phyloP scores from a whole-genome alignment of 2,888 invertebrate genomes.

The Petrophora chlorosata region DNA sequence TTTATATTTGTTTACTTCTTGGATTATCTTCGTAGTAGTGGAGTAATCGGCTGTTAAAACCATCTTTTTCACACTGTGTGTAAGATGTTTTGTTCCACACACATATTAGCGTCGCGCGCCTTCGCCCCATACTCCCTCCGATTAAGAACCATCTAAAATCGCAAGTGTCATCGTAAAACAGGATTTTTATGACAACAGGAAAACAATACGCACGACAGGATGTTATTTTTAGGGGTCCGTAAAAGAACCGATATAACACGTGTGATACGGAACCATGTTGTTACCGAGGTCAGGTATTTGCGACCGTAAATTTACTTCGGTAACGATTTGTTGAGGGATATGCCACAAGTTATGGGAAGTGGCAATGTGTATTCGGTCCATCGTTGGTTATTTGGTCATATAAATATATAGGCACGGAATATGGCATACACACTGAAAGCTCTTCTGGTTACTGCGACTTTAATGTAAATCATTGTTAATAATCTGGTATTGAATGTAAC shows the following conservation, averaged over 20 bases:
- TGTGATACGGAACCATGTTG: constrained; percentile 9
- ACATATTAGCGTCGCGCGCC: constrained; percentile 1
- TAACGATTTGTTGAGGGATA: neutral
- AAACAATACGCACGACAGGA: constrained; percentile 34
- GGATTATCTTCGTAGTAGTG: too few relatives aligned
- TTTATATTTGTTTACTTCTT: too few relatives aligned
- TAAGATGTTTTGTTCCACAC: neutral
- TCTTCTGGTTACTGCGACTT: too few relatives aligned
- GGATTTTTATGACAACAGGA: constrained; percentile 32
- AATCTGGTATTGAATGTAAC: too few relatives aligned
- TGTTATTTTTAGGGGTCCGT: constrained; percentile 35
- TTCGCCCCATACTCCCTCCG: constrained; percentile 18
- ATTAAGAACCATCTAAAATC: constrained; percentile 35
- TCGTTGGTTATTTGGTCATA: too few relatives aligned
- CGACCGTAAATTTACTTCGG: neutral
- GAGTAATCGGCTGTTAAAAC: too few relatives aligned
- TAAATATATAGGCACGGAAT: too few relatives aligned
- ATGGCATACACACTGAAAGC: too few relatives aligned
- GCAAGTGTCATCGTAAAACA: constrained; percentile 34
- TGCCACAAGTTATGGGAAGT: neutral
- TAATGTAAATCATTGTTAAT: too few relatives aligned
- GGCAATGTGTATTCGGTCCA: too few relatives aligned
- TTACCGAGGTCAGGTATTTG: neutral
- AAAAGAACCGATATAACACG: constrained; percentile 23
- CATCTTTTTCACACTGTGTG: too few relatives aligned